Evolutionary conservation across 1,140 invertebrate species (phyloP).

Genomic region (Pogonognathellus flavescens): DNA sequence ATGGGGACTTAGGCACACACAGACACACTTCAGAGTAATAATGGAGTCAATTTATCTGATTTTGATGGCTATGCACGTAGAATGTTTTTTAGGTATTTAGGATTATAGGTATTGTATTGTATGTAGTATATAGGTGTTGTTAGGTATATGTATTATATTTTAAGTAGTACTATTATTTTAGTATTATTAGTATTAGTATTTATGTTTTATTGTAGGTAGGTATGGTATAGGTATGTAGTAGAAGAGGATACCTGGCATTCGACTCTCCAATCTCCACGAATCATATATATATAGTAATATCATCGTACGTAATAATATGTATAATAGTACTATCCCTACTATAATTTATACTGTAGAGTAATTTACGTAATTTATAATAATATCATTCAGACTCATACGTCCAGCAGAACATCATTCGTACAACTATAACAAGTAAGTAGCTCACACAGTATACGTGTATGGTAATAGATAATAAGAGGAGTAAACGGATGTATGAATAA

Average conservation of each 20-base stretch:
- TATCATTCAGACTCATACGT: conserved; percentile 48
- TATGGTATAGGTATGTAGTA: conserved; percentile 12
- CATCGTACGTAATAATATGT: not conserved
- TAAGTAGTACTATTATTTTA: conserved; percentile 9
- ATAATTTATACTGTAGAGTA: too few species aligned
- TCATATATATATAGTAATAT: conserved; percentile 11
- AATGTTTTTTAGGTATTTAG: conserved; percentile 38
- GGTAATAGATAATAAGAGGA: conserved; percentile 45
- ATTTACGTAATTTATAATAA: not conserved
- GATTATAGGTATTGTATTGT: conserved; percentile 44
- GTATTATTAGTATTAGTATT: conserved; percentile 22
- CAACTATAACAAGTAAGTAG: conserved; percentile 39
- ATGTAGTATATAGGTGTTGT: conserved; percentile 42
- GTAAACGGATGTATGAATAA: conserved; percentile 46
- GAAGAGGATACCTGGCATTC: conserved; percentile 41
- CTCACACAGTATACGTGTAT: conserved; percentile 37
- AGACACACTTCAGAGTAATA: conserved; percentile 43
- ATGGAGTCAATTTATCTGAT: conserved; percentile 39
- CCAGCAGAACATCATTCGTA: conserved; percentile 34
- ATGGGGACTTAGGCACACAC: conserved; percentile 47
- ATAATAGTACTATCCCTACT: not conserved
- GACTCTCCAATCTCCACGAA: conserved; percentile 49
- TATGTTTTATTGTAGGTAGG: not conserved
- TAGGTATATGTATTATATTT: not conserved
- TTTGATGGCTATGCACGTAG: conserved; percentile 49